Conservation (phyloP, 2,797 vertebrate genomes). For the Bucorvus abyssinicus region DNA sequence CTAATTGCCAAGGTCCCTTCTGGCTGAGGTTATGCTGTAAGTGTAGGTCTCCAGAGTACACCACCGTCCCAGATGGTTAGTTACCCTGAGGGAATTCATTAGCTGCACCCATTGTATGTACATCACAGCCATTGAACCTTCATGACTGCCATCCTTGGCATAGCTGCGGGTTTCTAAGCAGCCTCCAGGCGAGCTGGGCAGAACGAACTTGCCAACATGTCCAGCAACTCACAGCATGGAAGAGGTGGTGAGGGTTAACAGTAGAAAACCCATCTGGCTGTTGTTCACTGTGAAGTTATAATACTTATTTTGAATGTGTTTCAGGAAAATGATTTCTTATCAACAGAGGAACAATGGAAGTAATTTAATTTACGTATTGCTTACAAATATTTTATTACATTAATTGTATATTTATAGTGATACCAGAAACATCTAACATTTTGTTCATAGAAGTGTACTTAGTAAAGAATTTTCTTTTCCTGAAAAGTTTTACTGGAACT, state of each 20-base stretch:
- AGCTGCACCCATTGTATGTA: background rate
- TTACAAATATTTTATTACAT: background rate
- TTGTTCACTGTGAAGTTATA: background rate
- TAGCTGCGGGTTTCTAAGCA: background rate
- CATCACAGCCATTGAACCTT: background rate
- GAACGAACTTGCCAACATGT: background rate
- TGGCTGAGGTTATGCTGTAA: background rate
- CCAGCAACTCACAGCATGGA: background rate
- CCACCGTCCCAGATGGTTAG: background rate
- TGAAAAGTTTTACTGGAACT: background rate
- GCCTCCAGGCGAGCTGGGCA: background rate
- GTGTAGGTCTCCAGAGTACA: background rate
- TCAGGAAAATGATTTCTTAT: conserved; percentile 73
- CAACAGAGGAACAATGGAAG: conserved; percentile 68
- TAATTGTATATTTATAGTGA: background rate
- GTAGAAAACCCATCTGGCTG: background rate
- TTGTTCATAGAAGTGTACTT: background rate
- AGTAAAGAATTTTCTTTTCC: background rate
- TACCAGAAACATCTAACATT: background rate
- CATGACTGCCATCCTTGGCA: accelerated
- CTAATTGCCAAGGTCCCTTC: background rate
- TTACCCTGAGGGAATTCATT: background rate
- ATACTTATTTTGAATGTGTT: background rate
- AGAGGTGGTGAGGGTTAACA: background rate
- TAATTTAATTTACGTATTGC: conserved; percentile 18